These are phyloP conservation scores for Rhinophrynus dorsalis DNA, from an alignment of 2,797 vertebrate species.

Conservation along the genomic window DNA sequence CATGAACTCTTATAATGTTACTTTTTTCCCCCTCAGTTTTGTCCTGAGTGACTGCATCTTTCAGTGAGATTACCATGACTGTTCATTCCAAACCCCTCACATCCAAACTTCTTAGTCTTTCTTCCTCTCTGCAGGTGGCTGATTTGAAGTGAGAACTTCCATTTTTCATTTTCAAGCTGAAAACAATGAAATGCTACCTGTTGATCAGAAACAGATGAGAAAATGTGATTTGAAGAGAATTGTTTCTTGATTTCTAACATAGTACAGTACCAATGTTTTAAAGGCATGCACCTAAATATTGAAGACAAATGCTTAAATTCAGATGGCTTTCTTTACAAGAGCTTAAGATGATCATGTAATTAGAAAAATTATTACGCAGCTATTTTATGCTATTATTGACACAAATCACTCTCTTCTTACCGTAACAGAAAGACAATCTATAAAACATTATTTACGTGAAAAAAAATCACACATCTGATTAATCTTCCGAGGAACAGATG, in stretches of 20 bases:
- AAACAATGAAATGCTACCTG: slow-evolving; percentile 40
- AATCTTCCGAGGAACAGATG: too few species aligned
- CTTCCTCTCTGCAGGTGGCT: slow-evolving; percentile 30
- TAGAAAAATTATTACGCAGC: slow-evolving; percentile 32
- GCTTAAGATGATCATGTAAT: slow-evolving; percentile 27
- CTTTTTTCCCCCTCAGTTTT: too few species aligned
- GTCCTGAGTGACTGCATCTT: not conserved
- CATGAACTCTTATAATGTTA: too few species aligned
- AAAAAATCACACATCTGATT: too few species aligned
- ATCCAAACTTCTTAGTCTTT: slow-evolving; percentile 25
- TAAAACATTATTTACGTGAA: too few species aligned
- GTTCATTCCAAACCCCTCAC: slow-evolving; percentile 30
- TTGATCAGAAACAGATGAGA: slow-evolving; percentile 25
- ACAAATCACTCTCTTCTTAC: slow-evolving; percentile 30
- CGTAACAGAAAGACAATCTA: slow-evolving; percentile 29
- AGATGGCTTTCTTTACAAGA: slow-evolving; percentile 25
- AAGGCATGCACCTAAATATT: slow-evolving; percentile 4
- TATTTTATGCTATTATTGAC: not conserved
- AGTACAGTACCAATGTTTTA: slow-evolving; percentile 25
- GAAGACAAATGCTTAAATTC: slow-evolving; percentile 3
- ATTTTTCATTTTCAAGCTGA: slow-evolving; percentile 35
- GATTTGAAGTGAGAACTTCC: slow-evolving; percentile 26
- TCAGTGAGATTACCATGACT: slow-evolving; percentile 3
- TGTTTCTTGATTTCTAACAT: slow-evolving; percentile 11
- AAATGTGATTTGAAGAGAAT: slow-evolving; percentile 39